These are phyloP conservation scores for Cactoblastis cactorum DNA, from an alignment of 2,888 invertebrate genomes.

Conservation along the genomic window DNA sequence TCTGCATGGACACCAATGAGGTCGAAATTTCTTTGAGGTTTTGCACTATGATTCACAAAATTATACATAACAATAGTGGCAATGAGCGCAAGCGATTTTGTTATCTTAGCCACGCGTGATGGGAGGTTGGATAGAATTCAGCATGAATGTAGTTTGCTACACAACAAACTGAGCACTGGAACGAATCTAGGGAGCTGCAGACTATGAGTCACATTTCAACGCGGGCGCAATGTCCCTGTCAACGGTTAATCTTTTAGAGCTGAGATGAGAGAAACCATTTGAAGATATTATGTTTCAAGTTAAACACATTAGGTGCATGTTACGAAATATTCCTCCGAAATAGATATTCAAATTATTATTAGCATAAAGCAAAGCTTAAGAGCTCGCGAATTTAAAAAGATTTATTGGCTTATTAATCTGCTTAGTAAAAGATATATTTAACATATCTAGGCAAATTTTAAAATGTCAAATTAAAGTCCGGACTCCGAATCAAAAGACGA, in stretches of 20 bases:
- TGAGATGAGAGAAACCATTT: slow-evolving; percentile 1
- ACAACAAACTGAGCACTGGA: slow-evolving; percentile 8
- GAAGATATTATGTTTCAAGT: slow-evolving; percentile 1
- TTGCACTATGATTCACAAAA: neutral
- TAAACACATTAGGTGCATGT: neutral
- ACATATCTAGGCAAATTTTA: too few species aligned
- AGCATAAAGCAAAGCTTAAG: too few species aligned
- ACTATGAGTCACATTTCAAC: slow-evolving; percentile 5
- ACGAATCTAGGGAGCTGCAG: slow-evolving; percentile 13
- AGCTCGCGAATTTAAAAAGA: too few species aligned
- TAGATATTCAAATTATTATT: neutral
- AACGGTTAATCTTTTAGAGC: neutral
- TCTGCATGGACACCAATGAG: too few species aligned
- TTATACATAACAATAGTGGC: neutral
- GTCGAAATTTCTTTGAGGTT: neutral
- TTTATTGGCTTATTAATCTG: too few species aligned
- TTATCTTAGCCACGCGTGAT: neutral
- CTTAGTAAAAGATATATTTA: too few species aligned
- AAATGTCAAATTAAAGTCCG: too few species aligned
- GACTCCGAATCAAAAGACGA: too few species aligned
- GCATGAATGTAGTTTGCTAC: slow-evolving; percentile 24
- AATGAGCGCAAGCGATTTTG: neutral
- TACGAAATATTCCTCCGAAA: neutral
- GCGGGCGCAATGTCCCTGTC: neutral
- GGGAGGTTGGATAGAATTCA: slow-evolving; percentile 40